phyloP scores from a whole-genome alignment of 2,113 vertebrate genomes.

The Trinectes maculatus region DNA sequence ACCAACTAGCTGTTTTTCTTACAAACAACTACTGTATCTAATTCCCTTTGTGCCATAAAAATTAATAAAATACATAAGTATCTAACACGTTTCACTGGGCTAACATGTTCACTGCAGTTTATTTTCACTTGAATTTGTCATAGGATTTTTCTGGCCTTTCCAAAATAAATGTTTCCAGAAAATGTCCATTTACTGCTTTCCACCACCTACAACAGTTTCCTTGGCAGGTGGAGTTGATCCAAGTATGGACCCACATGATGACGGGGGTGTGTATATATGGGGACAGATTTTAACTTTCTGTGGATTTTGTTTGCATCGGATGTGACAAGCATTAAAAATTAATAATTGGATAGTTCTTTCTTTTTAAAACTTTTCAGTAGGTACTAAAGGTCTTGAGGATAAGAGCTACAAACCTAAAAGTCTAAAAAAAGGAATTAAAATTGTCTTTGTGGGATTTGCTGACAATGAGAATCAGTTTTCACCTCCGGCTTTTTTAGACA shows the following conservation, averaged over 20 bases:
- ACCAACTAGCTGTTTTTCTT: neutral
- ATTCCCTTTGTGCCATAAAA: neutral
- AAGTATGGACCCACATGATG: no score
- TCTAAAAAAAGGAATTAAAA: neutral
- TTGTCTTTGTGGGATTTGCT: conserved; percentile 7
- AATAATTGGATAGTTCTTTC: no score
- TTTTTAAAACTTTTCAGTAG: neutral
- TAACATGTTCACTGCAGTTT: neutral
- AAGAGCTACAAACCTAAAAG: neutral
- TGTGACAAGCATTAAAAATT: no score
- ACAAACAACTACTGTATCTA: neutral
- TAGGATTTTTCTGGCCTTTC: no score
- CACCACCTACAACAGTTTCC: no score
- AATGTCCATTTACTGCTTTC: no score
- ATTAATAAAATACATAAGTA: neutral
- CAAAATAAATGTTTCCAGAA: no score
- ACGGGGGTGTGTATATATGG: no score
- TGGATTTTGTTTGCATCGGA: no score
- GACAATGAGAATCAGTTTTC: neutral
- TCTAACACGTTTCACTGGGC: no score
- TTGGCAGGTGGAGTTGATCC: no score
- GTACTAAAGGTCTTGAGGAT: neutral
- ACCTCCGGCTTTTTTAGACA: conserved; percentile 11
- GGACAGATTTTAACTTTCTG: no score
- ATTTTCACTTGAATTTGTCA: neutral